Evolutionary conservation across 1,140 invertebrate species (phyloP).

Genomic region (Leptestheria dahalacensis): DNA sequence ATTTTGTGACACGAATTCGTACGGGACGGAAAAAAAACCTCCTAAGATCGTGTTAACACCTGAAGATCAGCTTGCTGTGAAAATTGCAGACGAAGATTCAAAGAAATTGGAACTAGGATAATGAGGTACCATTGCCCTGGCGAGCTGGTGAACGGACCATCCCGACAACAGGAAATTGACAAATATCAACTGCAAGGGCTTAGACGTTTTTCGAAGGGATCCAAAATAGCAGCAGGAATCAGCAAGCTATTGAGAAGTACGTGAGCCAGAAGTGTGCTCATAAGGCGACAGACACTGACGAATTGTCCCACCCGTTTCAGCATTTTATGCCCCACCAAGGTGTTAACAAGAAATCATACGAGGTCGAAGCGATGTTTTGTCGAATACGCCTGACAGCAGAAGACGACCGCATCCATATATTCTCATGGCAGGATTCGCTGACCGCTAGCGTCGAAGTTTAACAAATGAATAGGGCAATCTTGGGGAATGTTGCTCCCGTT

Average conservation of each 20-base stretch:
- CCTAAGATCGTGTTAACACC: background rate
- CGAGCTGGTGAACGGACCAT: background rate
- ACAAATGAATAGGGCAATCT: background rate
- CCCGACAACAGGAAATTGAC: background rate
- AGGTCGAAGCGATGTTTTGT: background rate
- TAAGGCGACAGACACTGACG: background rate
- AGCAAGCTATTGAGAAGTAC: background rate
- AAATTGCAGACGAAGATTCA: background rate
- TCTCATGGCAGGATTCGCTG: background rate
- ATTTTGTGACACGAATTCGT: background rate
- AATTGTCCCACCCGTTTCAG: background rate
- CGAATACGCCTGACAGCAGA: background rate
- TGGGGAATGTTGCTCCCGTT: background rate
- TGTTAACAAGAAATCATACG: background rate
- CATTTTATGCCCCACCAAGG: background rate
- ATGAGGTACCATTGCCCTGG: background rate
- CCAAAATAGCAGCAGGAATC: background rate
- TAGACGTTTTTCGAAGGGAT: background rate
- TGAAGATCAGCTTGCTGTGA: background rate
- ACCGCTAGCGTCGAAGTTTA: background rate
- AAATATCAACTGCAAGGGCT: background rate
- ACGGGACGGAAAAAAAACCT: background rate
- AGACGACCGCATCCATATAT: background rate
- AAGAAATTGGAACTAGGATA: background rate
- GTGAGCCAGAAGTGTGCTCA: background rate